These are phyloP conservation scores for Stenodera caucasica DNA, from an alignment of 2,888 invertebrate genomes.

Conservation along the genomic window DNA sequence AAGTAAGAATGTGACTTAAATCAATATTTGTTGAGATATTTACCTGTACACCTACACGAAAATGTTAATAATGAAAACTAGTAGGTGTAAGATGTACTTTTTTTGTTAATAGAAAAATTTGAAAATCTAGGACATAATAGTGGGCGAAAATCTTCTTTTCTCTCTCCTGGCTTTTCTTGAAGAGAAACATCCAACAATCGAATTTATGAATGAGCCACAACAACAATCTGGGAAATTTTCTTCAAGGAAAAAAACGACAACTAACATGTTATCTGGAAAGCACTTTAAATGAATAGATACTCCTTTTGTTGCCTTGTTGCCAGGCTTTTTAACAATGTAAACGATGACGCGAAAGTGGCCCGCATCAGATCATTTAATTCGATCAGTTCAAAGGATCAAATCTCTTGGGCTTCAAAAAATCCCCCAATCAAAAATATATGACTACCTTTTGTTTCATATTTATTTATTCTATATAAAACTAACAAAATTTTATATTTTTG, in stretches of 20 bases:
- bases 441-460: background rate
- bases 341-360: constrained; percentile 34
- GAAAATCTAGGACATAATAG: background rate
- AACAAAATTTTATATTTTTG: background rate
- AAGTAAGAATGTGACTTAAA: background rate
- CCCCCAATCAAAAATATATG: too few species aligned
- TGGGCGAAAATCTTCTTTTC: background rate
- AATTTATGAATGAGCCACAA: background rate
- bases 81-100: background rate
- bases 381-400: constrained; percentile 7
- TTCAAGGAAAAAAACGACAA: constrained; percentile 21
- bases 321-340: constrained; percentile 38
- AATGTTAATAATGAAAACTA: background rate
- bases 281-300: constrained; percentile 38
- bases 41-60: constrained; percentile 3
- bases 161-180: too few species aligned
- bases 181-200: background rate
- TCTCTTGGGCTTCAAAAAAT: too few species aligned
- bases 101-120: background rate
- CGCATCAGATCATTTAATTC: constrained; percentile 28
- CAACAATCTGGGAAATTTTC: background rate
- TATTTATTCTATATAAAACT: background rate
- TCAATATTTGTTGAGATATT: background rate
- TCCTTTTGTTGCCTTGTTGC: constrained; percentile 28
- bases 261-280: constrained; percentile 36